A percentile compares a stretch with the other conserved stretches of the same genome.
These are phyloP conservation scores for Pelecanoides urinatrix DNA, from an alignment of 2,113 vertebrate genomes.

Conservation along the genomic window DNA sequence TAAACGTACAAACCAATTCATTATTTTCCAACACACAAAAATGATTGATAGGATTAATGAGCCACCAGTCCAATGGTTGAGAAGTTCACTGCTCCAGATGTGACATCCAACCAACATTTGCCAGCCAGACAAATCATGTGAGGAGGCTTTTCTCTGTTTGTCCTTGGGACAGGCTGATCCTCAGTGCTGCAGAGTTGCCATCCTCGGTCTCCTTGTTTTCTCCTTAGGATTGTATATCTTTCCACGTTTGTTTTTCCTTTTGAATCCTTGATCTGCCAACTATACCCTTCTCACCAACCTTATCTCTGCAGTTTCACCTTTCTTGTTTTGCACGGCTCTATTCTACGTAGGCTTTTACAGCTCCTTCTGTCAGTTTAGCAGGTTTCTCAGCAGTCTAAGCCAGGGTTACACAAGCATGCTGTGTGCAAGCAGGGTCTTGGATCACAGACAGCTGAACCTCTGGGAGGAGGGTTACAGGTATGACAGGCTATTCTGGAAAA, in stretches of 20 bases:
- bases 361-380: background rate
- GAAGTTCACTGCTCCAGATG: background rate
- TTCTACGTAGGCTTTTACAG: background rate
- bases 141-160: background rate
- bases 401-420: background rate
- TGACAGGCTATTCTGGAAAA: background rate
- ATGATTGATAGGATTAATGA: background rate
- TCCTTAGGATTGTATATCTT: background rate
- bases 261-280: background rate
- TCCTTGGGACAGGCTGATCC: background rate
- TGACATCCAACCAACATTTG: background rate
- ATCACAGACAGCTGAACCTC: background rate
- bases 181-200: background rate
- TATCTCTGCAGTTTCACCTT: background rate
- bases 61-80: background rate
- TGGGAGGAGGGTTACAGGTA: background rate
- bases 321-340: background rate
- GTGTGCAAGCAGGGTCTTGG: background rate
- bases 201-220: background rate
- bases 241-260: background rate
- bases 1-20: background rate
- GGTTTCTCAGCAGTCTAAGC: background rate
- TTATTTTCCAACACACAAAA: background rate
- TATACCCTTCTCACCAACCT: background rate
- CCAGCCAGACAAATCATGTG: background rate